Evolutionary conservation across 2,113 vertebrate species (phyloP).

Genomic region (Cavia aperea): DNA sequence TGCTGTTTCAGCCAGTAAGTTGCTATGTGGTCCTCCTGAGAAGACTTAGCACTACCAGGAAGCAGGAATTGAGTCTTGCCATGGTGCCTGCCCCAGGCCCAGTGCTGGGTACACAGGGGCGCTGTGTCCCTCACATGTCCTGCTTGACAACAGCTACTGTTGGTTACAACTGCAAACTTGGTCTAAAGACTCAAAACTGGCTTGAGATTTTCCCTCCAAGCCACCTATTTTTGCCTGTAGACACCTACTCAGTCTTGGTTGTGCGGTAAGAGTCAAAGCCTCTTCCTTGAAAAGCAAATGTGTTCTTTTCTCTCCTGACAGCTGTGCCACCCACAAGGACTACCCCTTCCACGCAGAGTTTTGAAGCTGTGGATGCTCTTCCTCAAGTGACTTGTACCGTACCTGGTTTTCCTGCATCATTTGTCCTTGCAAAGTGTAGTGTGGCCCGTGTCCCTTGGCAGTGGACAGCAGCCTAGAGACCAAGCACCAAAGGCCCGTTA

Average conservation of each 20-base stretch:
- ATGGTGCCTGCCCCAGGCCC: background rate
- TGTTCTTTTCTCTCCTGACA: constrained; percentile 28
- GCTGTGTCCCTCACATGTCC: fast-evolving
- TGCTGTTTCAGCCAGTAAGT: background rate
- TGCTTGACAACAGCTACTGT: background rate
- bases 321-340: constrained; percentile 57
- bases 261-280: background rate
- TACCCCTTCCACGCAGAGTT: constrained; percentile 57
- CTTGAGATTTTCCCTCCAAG: background rate
- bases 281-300: background rate
- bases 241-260: background rate
- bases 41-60: background rate
- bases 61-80: background rate
- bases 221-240: background rate
- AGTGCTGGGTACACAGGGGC: background rate
- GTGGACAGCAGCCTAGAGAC: background rate
- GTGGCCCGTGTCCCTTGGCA: background rate
- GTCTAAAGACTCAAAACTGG: background rate
- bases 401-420: background rate
- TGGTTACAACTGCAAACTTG: background rate
- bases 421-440: background rate
- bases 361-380: constrained; percentile 11
- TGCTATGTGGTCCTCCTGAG: background rate
- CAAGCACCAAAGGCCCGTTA: background rate
- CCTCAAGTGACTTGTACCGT: background rate